Percentiles rank a stretch among this genome's conserved stretches.
Conservation (phyloP, 2,797 vertebrate genomes). For the Muscicapa striata region DNA sequence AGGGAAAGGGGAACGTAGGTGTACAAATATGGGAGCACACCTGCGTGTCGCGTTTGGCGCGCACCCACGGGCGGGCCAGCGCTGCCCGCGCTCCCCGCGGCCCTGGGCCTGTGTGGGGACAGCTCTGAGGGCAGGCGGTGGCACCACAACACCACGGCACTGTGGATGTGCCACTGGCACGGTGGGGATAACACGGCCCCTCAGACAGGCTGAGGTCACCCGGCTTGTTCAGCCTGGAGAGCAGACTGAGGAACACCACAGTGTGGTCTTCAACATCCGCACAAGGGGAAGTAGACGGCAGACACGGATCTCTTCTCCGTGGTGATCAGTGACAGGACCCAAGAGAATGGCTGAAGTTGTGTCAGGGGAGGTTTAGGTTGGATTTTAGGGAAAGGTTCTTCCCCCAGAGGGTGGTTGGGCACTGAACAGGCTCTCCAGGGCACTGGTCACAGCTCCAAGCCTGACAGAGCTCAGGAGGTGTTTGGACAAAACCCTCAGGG, state of each 20-base stretch:
- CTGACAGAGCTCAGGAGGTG: neutral
- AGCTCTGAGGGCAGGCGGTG: neutral
- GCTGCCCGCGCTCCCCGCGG: neutral
- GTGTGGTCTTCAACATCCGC: neutral
- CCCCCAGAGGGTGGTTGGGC: neutral
- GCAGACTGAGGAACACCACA: neutral
- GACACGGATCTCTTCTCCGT: neutral
- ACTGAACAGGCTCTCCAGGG: neutral
- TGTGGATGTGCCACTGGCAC: accelerated
- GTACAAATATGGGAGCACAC: accelerated
- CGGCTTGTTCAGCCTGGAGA: neutral
- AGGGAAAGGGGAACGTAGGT: neutral
- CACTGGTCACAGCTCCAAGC: neutral
- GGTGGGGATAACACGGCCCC: accelerated
- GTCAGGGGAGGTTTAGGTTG: neutral
- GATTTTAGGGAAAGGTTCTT: neutral
- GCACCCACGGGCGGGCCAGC: neutral
- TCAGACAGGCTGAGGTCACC: neutral
- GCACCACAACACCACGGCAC: accelerated
- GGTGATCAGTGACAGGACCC: neutral
- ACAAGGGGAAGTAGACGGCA: neutral
- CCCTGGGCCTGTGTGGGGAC: accelerated
- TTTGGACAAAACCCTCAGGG: neutral
- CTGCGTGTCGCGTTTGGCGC: neutral
- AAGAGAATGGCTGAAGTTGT: neutral